Evolutionary conservation across 2,888 invertebrate species (phyloP).

Genomic region (Stenotaenia linearis): DNA sequence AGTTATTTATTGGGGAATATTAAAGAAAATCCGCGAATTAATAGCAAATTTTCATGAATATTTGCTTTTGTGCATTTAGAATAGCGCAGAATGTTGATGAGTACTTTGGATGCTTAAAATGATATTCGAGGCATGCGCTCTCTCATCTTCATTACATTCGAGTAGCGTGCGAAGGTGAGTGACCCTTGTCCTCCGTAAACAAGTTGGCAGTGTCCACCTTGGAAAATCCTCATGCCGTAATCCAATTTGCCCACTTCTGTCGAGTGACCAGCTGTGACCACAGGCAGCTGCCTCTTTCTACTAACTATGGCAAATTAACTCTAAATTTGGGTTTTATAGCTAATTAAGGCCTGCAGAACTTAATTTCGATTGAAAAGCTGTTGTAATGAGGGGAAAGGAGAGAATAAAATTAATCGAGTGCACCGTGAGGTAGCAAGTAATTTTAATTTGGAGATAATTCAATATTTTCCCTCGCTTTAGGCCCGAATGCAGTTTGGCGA

Average conservation of each 20-base stretch:
- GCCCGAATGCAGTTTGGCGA: background rate
- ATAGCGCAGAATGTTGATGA: background rate
- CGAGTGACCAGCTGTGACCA: conserved; percentile 24
- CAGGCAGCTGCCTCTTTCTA: conserved; percentile 12
- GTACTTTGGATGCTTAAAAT: background rate
- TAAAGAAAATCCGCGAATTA: background rate
- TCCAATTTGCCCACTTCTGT: conserved; percentile 21
- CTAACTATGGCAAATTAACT: conserved; percentile 24
- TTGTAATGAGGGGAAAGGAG: conserved; percentile 1
- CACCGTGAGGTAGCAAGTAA: background rate
- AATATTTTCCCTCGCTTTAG: background rate
- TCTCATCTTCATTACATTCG: conserved; percentile 12
- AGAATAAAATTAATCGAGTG: background rate
- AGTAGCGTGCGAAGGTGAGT: conserved; percentile 9
- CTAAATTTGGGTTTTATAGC: conserved; percentile 26
- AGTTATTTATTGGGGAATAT: background rate
- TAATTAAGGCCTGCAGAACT: conserved; percentile 23
- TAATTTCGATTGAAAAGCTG: conserved; percentile 22
- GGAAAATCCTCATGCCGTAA: conserved; percentile 4
- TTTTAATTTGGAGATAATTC: background rate
- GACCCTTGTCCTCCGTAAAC: conserved; percentile 20
- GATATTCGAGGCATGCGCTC: background rate
- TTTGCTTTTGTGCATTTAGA: no score
- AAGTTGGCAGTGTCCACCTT: conserved; percentile 7
- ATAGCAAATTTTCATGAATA: no score